Evolutionary conservation across 2,113 vertebrate species (phyloP).

Genomic region (Pyxicephalus adspersus): DNA sequence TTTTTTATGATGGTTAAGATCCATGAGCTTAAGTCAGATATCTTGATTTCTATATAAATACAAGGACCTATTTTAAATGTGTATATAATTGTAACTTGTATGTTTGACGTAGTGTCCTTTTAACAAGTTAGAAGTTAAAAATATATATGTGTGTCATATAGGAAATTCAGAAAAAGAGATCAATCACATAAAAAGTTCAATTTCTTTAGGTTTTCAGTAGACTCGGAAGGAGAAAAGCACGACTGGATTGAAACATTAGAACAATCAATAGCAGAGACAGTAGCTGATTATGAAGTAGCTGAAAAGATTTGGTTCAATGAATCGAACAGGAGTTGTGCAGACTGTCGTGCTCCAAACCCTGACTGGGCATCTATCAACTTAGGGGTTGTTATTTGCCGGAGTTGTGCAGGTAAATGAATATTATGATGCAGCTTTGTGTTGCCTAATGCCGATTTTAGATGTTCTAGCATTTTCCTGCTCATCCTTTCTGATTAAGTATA

Average conservation of each 20-base stretch:
- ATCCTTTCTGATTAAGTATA: constrained; percentile 24
- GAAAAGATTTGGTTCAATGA: constrained; percentile 99
- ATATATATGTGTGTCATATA: too few relatives aligned
- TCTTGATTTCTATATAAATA: too few relatives aligned
- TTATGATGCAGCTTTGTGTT: not conserved
- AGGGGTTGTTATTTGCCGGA: constrained; percentile 95
- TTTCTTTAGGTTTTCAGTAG: constrained; percentile 92
- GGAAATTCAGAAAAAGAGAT: constrained; percentile 76
- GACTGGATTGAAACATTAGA: constrained; percentile 95
- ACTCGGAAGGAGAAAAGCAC: constrained; percentile 90
- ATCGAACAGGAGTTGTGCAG: constrained; percentile 92
- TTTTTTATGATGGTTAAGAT: too few relatives aligned
- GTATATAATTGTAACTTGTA: not conserved
- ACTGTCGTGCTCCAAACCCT: constrained; percentile 83
- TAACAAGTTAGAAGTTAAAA: too few relatives aligned
- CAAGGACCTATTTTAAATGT: too few relatives aligned
- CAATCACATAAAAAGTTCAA: constrained; percentile 74
- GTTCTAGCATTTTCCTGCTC: constrained; percentile 6
- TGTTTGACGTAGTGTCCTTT: not conserved
- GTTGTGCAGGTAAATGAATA: constrained; percentile 89
- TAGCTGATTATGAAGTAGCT: constrained; percentile 97
- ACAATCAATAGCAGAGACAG: constrained; percentile 93
- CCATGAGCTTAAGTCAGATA: too few relatives aligned
- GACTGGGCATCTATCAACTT: constrained; percentile 98
- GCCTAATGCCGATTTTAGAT: constrained; percentile 13